Conservation (phyloP, 2,797 vertebrate genomes). For the Sternarchorhynchus goeldii region DNA sequence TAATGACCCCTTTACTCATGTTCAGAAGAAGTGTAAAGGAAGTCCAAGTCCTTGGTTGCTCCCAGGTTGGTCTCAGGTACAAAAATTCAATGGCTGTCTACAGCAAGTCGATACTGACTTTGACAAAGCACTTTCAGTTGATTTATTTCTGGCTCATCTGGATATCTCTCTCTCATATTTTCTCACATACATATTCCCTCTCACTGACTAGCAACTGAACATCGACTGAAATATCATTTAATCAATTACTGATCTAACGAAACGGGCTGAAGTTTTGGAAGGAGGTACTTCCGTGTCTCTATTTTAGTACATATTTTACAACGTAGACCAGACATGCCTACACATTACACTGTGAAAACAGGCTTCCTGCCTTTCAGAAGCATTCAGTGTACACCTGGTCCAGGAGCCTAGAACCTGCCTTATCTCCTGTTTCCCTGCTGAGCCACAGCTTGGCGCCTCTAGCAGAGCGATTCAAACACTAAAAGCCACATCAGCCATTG, state of each 20-base stretch:
- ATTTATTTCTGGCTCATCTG: conserved; percentile 1
- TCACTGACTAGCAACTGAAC: neutral
- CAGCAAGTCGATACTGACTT: neutral
- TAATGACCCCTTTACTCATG: neutral
- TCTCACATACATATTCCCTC: neutral
- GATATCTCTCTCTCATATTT: neutral
- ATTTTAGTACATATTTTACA: neutral
- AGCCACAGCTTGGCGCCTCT: neutral
- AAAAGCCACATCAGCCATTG: conserved; percentile 14
- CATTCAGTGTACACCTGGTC: neutral
- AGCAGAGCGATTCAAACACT: neutral
- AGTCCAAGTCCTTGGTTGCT: neutral
- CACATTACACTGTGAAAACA: neutral
- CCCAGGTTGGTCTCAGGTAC: neutral
- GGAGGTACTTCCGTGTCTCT: too few species aligned
- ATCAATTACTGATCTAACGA: neutral
- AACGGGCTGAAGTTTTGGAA: neutral
- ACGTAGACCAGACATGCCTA: neutral
- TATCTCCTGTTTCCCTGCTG: conserved; percentile 14
- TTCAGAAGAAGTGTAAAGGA: neutral
- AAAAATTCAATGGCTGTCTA: neutral
- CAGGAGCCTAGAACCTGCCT: conserved; percentile 2
- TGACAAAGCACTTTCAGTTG: neutral
- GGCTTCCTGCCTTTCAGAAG: neutral
- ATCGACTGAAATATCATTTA: neutral